Evolutionary conservation across 2,113 vertebrate species (phyloP), one percentile per base, ranked within the genome.

Genomic region (Cephalophus harveyi): DNA sequence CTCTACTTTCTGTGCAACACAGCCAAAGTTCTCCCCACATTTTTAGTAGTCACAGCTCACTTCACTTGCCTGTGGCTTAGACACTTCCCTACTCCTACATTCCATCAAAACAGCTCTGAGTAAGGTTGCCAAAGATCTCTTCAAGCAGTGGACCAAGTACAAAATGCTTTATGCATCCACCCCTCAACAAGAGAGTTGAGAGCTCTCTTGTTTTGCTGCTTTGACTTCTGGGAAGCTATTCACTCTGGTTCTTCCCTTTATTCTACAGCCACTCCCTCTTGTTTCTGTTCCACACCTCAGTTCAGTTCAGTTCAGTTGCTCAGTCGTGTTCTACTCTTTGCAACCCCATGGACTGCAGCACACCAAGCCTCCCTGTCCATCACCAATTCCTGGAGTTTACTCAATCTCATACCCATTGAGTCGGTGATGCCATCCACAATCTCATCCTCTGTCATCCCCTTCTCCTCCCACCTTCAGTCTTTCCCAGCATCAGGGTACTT

Each of bases 201-300:
- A 40, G 10, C 21, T 76, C 36, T 16, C 36, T 92, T 79, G 30
- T n/a, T 91, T 89, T 74, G 16, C 4, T 78, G 16, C 10, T 62
- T 87, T 91, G 60, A 7, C 57, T 82, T 91, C 16, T 40, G 46
- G 7, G 59, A 86, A 94, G 60, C 5, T 16, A 46, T 55, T 64
- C 7, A 59, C 78, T 78, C 2, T 50, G 7, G 6, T 36, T 92
- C 17, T 90, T 46, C 87, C 19, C 64, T n/a, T n/a, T 30, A 55
- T 36, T 78, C 33, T 7, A 40, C 52, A 46, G n/a, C 5, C 2
- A 36, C 36, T 0, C 11, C 2, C 2, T 15, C 7, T 79, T 4
- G n/a, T 76, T 92, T 91, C 48, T 62, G 5, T 78, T 52, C 11
- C 30, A 36, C 1, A 54, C 2, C 19, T 79, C n/a, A 71, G n/a